A percentile compares a stretch with the other conserved stretches of the same genome.
Conservation (phyloP, 2,888 invertebrate genomes). For the Drosophila suboccidentalis region DNA sequence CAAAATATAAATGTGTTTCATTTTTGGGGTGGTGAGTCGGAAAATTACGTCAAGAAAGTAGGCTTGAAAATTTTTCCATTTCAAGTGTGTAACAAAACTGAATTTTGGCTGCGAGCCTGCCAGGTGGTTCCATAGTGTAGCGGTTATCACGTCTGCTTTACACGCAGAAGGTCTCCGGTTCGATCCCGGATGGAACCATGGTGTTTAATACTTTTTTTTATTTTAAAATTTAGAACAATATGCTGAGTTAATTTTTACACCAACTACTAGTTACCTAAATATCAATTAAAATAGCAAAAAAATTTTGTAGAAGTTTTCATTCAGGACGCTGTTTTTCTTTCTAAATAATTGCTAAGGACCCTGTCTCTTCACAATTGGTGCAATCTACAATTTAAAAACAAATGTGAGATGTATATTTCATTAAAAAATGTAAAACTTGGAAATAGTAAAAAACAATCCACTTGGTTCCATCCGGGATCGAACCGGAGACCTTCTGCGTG, state of each 20-base stretch:
- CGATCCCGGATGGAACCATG: conserved; percentile 75
- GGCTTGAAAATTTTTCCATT: not conserved
- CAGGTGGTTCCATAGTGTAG: conserved; percentile 85
- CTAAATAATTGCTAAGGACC: not conserved
- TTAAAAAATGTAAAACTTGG: not conserved
- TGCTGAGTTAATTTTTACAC: not conserved
- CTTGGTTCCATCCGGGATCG: conserved; percentile 86
- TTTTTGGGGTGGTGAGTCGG: not conserved
- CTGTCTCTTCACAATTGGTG: not conserved
- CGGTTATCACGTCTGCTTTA: conserved; percentile 86
- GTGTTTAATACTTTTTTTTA: not conserved
- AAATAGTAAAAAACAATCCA: conserved; percentile 32
- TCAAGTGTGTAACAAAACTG: conserved; percentile 45
- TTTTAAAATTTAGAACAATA: not conserved
- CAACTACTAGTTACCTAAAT: not conserved
- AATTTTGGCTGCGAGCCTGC: not conserved
- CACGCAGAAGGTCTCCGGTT: conserved; percentile 86
- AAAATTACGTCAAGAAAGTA: conserved; percentile 11
- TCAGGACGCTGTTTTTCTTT: not conserved
- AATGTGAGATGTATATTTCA: not conserved
- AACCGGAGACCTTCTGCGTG: conserved; percentile 86
- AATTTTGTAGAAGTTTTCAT: too few species aligned
- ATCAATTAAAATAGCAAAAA: not conserved
- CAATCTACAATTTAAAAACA: not conserved
- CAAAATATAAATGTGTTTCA: conserved; percentile 6